phyloP scores from a whole-genome alignment of 2,797 vertebrate genomes.

The Rousettus madagascariensis region DNA sequence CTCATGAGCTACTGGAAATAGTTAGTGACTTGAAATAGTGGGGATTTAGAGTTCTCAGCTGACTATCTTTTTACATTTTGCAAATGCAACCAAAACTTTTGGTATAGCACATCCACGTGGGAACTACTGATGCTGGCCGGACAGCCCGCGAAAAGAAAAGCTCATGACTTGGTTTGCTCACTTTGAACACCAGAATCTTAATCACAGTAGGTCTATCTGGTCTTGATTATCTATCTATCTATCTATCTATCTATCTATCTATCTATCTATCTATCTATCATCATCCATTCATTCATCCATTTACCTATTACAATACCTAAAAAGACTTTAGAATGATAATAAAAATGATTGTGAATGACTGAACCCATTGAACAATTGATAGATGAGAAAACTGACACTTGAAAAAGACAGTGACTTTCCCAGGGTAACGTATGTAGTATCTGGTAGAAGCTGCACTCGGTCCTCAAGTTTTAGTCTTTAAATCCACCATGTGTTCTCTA shows the following conservation, averaged over 20 bases:
- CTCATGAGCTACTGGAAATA: neutral
- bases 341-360: neutral
- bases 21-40: neutral
- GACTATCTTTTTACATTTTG: neutral
- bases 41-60: neutral
- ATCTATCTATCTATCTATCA: neutral
- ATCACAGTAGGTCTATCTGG: neutral
- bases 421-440: neutral
- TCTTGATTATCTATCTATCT: neutral
- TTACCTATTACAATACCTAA: neutral
- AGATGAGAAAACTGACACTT: neutral
- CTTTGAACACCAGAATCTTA: neutral
- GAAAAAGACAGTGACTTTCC: neutral
- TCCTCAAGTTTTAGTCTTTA: neutral
- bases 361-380: neutral
- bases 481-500: neutral
- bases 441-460: neutral
- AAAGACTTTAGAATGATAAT: slow-evolving; percentile 12
- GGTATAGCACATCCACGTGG: neutral
- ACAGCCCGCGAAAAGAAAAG: neutral
- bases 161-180: neutral
- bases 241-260: neutral
- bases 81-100: neutral
- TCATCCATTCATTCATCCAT: neutral
- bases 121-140: neutral